These are phyloP conservation scores for Orchesellides sinensis DNA, from an alignment of 2,888 invertebrate genomes.

Conservation along the genomic window DNA sequence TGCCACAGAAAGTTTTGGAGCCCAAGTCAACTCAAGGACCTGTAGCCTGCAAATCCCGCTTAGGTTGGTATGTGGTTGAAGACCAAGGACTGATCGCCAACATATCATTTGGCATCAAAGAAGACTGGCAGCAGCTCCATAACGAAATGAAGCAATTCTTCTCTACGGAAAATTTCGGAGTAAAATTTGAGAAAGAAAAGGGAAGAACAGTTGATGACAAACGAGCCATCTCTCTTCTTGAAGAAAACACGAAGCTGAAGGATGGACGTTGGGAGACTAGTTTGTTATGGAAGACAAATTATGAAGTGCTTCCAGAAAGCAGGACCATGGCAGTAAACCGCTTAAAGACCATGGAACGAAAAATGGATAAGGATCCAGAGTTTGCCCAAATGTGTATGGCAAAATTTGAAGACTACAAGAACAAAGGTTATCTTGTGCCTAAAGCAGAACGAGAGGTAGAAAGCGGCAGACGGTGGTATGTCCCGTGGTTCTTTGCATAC, in stretches of 20 bases:
- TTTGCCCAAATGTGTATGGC: not conserved
- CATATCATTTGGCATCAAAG: not conserved
- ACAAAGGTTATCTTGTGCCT: not conserved
- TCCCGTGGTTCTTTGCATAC: conserved; percentile 14
- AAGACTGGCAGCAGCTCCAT: not conserved
- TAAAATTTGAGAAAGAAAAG: not conserved
- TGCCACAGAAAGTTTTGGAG: not conserved
- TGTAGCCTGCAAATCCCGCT: not conserved
- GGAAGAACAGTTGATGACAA: not conserved
- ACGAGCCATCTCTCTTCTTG: not conserved
- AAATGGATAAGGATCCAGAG: not conserved
- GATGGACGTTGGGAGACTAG: conserved; percentile 57
- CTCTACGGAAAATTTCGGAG: not conserved
- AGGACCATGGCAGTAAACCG: not conserved
- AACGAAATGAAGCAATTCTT: not conserved
- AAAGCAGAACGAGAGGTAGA: not conserved
- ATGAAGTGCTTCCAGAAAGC: not conserved
- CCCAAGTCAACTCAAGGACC: not conserved
- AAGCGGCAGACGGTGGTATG: not conserved
- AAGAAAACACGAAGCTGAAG: conserved; percentile 5
- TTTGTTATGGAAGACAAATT: conserved; percentile 53
- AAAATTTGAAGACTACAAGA: not conserved
- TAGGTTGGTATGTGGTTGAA: not conserved
- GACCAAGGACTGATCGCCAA: no score
- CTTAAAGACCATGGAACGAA: not conserved